Percentiles rank a stretch among this genome's conserved stretches.
Conservation (phyloP, 2,888 invertebrate species). For the Eurytoma californica region DNA sequence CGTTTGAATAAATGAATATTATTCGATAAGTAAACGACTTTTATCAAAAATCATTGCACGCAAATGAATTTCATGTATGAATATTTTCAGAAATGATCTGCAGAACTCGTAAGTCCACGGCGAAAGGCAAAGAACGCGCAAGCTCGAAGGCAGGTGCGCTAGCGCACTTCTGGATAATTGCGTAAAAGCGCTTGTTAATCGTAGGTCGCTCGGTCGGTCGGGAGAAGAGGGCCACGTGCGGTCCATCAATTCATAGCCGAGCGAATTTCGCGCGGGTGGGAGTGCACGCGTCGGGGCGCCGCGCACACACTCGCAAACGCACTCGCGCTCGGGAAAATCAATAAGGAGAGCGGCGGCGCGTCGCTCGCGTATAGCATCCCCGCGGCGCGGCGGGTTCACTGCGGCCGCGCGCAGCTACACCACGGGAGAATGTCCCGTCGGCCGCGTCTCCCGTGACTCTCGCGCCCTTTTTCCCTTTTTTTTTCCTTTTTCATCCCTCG, state of each 20-base stretch:
- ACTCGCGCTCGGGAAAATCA: constrained; percentile 64
- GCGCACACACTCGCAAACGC: background rate
- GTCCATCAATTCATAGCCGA: background rate
- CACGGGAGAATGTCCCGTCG: constrained; percentile 23
- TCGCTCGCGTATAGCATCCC: constrained; percentile 64
- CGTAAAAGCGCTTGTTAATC: too few species aligned
- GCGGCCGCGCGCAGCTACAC: constrained; percentile 37
- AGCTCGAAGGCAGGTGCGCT: too few species aligned
- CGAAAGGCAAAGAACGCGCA: too few species aligned
- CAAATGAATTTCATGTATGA: too few species aligned
- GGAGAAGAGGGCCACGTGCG: constrained; percentile 11
- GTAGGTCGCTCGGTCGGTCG: background rate
- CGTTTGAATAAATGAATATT: too few species aligned
- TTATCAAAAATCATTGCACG: too few species aligned
- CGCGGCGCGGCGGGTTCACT: constrained; percentile 21
- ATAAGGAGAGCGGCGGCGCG: constrained; percentile 65
- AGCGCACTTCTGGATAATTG: too few species aligned
- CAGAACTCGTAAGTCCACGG: too few species aligned
- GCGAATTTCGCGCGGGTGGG: constrained; percentile 10
- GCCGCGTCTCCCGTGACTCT: background rate
- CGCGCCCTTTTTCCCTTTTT: background rate
- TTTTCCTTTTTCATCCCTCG: too few species aligned
- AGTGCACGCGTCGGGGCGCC: too few species aligned
- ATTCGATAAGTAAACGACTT: too few species aligned
- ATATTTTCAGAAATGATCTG: too few species aligned